Evolutionary conservation across 2,888 invertebrate genomes (phyloP), one percentile per base, ranked within the genome.

Genomic region (Drosophila nigricruria): DNA sequence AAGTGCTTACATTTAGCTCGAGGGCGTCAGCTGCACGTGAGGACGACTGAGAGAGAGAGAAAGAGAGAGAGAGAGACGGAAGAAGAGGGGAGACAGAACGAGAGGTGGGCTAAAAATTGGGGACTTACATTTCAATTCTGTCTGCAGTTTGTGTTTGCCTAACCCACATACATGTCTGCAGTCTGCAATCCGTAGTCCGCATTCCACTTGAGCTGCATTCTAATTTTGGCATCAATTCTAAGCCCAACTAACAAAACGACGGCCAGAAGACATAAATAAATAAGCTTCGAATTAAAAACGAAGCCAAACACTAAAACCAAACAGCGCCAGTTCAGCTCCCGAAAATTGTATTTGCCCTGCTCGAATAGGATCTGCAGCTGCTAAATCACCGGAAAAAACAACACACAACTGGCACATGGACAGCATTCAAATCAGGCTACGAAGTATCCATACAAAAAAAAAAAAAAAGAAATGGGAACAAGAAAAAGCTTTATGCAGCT

Each of bases 341-440:
- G 10, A 20, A 54, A 47, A 52, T 49, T 67, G 57, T 32, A 58
- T 54, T 27, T 76, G 32, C 32, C 30, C 32, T 10, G 16, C 53
- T 69, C 23, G 20, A 40, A 45, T 36, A 18, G 58, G 43, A 47
- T 23, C 45, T 79, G 89, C 67, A 47, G n/a, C 45, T 77, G 87
- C 62, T 88, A 90, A 90, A 90, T 84, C 89, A 83, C 77, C 72
- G 77, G 85, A 70, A 80, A 81, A 82, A 90, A 74, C 87, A 88
- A 88, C 71, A 75, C 71, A 75, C 63, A 74, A 6, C 50, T 67
- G 32, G 63, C 69, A 79, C 85, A 71, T 50, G 67, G 30, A 18
- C 61, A 61, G 83, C 87, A 84, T 90, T 83, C 74, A 86, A 90
- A 90, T 80, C 70, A 77, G 76, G 53, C 71, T 14, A 18, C 58